A percentile compares a stretch with the other conserved stretches of the same genome.
Conservation (phyloP, 2,797 vertebrate species). For the Scomberomorus guttatus region DNA sequence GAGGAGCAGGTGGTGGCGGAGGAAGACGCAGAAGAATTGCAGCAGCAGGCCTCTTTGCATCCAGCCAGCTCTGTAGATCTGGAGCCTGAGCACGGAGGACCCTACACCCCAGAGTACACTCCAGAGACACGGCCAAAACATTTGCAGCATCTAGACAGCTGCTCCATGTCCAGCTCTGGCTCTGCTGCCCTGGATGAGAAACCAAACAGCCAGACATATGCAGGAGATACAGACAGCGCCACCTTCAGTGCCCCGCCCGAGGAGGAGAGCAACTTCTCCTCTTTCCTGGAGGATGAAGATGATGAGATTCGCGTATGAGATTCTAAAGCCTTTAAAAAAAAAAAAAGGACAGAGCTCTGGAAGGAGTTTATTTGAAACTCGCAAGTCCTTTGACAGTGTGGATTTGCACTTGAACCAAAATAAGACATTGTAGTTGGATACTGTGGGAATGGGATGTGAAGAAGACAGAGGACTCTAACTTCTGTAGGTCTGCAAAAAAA, state of each 20-base stretch:
- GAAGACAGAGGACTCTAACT: constrained; percentile 39
- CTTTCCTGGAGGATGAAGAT: constrained; percentile 94
- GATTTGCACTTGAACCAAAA: constrained; percentile 60
- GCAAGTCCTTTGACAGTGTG: constrained; percentile 52
- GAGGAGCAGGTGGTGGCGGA: constrained; percentile 51
- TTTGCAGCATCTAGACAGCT: constrained; percentile 88
- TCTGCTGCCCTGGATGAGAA: constrained; percentile 88
- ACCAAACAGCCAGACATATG: constrained; percentile 70
- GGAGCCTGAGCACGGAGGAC: constrained; percentile 71
- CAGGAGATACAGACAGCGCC: constrained; percentile 82
- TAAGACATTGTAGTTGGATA: constrained; percentile 30
- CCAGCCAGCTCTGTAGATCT: constrained; percentile 70
- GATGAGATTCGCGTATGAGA: constrained; percentile 95
- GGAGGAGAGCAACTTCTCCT: constrained; percentile 92
- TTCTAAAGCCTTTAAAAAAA: constrained; percentile 7
- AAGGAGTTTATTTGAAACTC: constrained; percentile 34
- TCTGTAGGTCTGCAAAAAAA: constrained; percentile 50
- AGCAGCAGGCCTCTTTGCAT: constrained; percentile 37
- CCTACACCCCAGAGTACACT: constrained; percentile 83
- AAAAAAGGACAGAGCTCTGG: constrained; percentile 10
- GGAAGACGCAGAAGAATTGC: constrained; percentile 25
- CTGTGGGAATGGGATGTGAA: constrained; percentile 43
- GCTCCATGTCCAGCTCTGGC: constrained; percentile 90
- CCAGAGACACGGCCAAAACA: constrained; percentile 82
- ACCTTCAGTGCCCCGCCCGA: constrained; percentile 80